Percentiles rank a stretch among this genome's conserved stretches.
Conservation (phyloP, 1,140 invertebrate genomes). For the Saxidomus purpurata region DNA sequence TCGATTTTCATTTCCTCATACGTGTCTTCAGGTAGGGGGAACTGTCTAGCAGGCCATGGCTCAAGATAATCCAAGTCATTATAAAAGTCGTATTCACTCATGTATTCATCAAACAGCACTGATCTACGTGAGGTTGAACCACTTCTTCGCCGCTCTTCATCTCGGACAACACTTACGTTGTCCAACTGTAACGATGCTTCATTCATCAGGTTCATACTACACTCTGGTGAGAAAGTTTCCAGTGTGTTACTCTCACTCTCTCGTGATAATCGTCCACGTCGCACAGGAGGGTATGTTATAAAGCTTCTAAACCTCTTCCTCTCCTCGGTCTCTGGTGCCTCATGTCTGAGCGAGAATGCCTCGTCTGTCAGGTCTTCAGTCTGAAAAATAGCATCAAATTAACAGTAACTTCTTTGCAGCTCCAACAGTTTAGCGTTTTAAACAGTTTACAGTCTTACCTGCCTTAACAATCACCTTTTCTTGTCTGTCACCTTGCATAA, state of each 20-base stretch:
- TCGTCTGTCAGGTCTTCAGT: constrained; percentile 93
- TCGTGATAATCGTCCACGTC: constrained; percentile 85
- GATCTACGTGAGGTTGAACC: constrained; percentile 72
- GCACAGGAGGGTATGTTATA: constrained; percentile 89
- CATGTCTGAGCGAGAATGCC: constrained; percentile 90
- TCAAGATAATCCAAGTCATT: constrained; percentile 73
- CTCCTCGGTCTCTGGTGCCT: constrained; percentile 92
- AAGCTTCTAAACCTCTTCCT: constrained; percentile 92
- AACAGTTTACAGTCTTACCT: too few species aligned
- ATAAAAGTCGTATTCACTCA: not conserved
- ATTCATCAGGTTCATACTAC: constrained; percentile 7
- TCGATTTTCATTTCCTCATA: constrained; percentile 91
- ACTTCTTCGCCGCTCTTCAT: constrained; percentile 58
- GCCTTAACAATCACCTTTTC: too few species aligned
- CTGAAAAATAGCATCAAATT: constrained; percentile 83
- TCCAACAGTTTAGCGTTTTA: too few species aligned
- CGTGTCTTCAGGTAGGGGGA: constrained; percentile 91
- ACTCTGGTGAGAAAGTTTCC: constrained; percentile 40
- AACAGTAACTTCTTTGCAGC: too few species aligned
- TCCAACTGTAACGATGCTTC: constrained; percentile 35
- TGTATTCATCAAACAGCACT: constrained; percentile 37
- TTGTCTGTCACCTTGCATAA: too few species aligned
- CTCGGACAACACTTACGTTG: constrained; percentile 36
- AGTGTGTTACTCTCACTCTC: constrained; percentile 68
- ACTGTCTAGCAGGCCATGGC: constrained; percentile 92